These are phyloP conservation scores for Corydoras sp. DNA, from an alignment of 2,113 vertebrate species.

Conservation along the genomic window DNA sequence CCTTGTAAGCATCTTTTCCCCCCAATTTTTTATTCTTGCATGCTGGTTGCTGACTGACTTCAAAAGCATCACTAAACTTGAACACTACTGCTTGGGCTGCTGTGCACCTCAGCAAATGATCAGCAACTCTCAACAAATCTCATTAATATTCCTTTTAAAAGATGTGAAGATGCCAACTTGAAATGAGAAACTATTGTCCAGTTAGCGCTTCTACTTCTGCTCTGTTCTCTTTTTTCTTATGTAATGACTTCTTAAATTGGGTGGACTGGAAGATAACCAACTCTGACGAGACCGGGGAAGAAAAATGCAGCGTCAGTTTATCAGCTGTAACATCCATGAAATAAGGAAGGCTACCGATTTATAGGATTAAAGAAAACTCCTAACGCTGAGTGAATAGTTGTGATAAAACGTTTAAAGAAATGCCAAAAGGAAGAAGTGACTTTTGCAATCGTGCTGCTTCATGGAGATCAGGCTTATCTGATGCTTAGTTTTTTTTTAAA, in stretches of 20 bases:
- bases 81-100: constrained; percentile 5
- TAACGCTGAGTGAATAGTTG: constrained; percentile 9
- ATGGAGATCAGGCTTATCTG: constrained; percentile 4
- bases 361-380: constrained; percentile 31
- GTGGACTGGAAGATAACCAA: constrained; percentile 16
- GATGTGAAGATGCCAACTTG: constrained; percentile 5
- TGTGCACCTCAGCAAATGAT: constrained; percentile 26
- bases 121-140: constrained; percentile 4
- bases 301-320: constrained; percentile 44
- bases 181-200: constrained; percentile 27
- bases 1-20: not conserved
- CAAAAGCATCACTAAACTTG: constrained; percentile 38
- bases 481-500: not conserved
- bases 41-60: not conserved
- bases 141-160: constrained; percentile 24
- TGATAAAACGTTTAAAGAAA: constrained; percentile 20
- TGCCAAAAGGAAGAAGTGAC: constrained; percentile 1
- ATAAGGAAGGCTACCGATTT: constrained; percentile 40
- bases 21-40: constrained; percentile 39
- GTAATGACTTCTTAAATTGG: constrained; percentile 47
- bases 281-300: constrained; percentile 8
- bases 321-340: constrained; percentile 29
- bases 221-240: constrained; percentile 5
- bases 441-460: constrained; percentile 1
- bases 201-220: constrained; percentile 19